Base-by-base conservation (phyloP, 2,797 vertebrate genomes). In the Orestias chungarensis region DNA sequence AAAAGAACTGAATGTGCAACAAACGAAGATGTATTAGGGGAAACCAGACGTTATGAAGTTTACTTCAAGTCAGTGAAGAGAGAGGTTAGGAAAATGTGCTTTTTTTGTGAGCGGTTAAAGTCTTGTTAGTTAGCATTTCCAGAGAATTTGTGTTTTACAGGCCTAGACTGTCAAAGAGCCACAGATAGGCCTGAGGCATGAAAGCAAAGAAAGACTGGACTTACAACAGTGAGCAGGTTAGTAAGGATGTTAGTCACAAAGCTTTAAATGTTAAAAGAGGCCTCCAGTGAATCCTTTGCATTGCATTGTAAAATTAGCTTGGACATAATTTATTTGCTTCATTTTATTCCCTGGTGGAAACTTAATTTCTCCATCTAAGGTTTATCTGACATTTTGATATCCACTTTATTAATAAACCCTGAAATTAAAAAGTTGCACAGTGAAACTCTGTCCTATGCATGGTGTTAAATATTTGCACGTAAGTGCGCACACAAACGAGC, bases 211-310 rank as follows among this genome's bases (percentile, higher is more conserved):
- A 67, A 80, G 46, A 6, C 25, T 0, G 2, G n/a, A 35, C 40
- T 46, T 64, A 27, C 69, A 66, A 25, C 46, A 77, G 23, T 38
- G 54, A 87, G 74, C 17, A 31, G 50, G 68, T 81, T 81, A 62
- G 70, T 82, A 18, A 75, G 79, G 47, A 50, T 43, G 86, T 89
- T 89, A 86, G 81, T 86, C n/a, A 68, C 42, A 78, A 78, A 86
- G 74, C 68, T 71, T 4, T 20, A 75, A 65, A 65, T 70, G 71
- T n/a, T 67, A 47, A 62, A 40, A 12, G 68, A 50, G 31, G n/a
- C 49, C 50, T 54, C 55, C 70, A 62, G 68, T 70, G 50, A 72
- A 64, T 68, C 27, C n/a, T 68, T 44, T 76, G 66, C 62, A 67
- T 64, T 70, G 71, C 66, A 80, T 59, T 33, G n/a, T 7, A 67